Percentiles rank a stretch among this genome's conserved stretches.
Evolutionary conservation across 2,888 invertebrate genomes (phyloP).

Genomic region (Thymelicus lineola): DNA sequence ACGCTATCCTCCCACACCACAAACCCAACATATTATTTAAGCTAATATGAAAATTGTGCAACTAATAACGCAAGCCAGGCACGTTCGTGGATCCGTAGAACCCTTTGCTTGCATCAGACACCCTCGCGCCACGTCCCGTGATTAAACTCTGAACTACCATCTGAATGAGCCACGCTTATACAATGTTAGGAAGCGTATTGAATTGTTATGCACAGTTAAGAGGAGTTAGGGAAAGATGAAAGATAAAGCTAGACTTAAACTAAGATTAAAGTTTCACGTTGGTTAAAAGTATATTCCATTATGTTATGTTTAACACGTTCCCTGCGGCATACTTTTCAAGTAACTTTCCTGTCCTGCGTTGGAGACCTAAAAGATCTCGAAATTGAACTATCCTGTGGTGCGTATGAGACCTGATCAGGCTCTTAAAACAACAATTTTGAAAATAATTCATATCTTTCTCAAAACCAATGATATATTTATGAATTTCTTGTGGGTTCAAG

Average conservation of each 20-base stretch:
- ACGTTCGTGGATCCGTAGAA: constrained; percentile 53
- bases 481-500: too few species aligned
- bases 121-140: constrained; percentile 11
- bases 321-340: too few species aligned
- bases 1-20: constrained; percentile 29
- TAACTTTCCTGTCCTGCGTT: too few species aligned
- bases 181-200: background rate
- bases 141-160: constrained; percentile 24
- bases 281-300: too few species aligned
- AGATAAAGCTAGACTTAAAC: background rate
- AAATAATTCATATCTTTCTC: too few species aligned
- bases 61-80: constrained; percentile 75
- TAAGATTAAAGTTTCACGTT: too few species aligned
- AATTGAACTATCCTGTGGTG: too few species aligned
- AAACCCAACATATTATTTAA: constrained; percentile 74
- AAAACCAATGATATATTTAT: too few species aligned
- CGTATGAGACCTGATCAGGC: too few species aligned
- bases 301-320: too few species aligned
- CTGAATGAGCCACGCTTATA: constrained; percentile 16
- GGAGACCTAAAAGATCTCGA: too few species aligned
- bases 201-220: constrained; percentile 5
- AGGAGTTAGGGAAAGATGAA: background rate
- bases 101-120: constrained; percentile 23
- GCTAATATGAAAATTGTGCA: constrained; percentile 82
- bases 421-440: too few species aligned